phyloP scores from a whole-genome alignment of 2,888 invertebrate genomes.

The Strigamia maritima region DNA sequence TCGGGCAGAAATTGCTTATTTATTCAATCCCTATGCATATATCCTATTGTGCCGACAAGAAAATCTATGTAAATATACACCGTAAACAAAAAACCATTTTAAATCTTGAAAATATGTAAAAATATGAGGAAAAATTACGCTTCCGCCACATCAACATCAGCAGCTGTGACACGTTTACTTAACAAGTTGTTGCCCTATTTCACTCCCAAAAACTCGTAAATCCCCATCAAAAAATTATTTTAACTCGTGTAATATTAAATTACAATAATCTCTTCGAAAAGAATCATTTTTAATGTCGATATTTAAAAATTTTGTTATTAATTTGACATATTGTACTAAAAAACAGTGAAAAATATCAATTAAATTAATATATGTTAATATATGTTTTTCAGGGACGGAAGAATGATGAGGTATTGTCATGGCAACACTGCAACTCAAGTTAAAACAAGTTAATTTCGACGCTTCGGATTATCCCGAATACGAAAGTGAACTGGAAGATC shows the following conservation, averaged over 20 bases:
- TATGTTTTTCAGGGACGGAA: neutral
- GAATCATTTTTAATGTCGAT: no score
- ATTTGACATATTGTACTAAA: neutral
- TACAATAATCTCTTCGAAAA: no score
- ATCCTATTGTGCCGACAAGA: no score
- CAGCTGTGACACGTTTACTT: neutral
- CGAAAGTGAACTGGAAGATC: slow-evolving; percentile 16
- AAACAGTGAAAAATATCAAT: neutral
- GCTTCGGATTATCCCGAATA: neutral
- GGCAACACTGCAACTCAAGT: slow-evolving; percentile 36
- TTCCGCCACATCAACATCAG: no score
- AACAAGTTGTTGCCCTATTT: neutral
- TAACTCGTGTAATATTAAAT: no score
- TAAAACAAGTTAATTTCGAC: slow-evolving; percentile 35
- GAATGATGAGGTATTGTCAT: slow-evolving; percentile 9
- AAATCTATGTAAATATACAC: no score
- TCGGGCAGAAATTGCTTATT: no score
- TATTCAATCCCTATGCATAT: no score
- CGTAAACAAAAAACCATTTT: no score
- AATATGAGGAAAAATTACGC: no score
- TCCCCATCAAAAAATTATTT: neutral
- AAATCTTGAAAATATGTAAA: no score
- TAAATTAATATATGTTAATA: neutral
- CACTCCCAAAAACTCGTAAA: neutral
- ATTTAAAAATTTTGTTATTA: no score